phyloP scores from a whole-genome alignment of 2,888 invertebrate species.

The Nasonovia ribisnigri region DNA sequence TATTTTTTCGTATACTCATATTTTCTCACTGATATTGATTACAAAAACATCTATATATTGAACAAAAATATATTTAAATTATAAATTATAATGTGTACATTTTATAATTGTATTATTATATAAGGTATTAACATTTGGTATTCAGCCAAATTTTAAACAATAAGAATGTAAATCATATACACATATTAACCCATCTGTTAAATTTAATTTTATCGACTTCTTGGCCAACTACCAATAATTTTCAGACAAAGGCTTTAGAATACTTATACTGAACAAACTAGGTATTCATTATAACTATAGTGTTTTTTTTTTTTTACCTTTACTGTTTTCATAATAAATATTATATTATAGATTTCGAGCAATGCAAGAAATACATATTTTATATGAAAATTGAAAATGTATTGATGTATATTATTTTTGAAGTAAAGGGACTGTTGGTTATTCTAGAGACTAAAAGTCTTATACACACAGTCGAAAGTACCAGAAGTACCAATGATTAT shows the following conservation, averaged over 20 bases:
- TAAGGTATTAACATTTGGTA: constrained; percentile 36
- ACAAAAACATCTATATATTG: background rate
- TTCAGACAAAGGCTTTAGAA: constrained; percentile 16
- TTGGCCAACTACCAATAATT: constrained; percentile 48
- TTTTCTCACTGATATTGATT: background rate
- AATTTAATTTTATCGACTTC: constrained; percentile 51
- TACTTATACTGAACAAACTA: constrained; percentile 9
- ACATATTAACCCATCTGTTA: constrained; percentile 48
- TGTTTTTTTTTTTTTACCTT: background rate
- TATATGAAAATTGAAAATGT: background rate
- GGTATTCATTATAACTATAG: background rate
- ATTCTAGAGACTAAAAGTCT: background rate
- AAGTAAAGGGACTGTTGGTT: background rate
- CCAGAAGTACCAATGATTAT: background rate
- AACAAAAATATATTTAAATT: background rate
- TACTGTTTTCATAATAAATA: background rate
- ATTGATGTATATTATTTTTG: background rate
- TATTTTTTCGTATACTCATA: background rate
- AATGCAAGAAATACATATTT: background rate
- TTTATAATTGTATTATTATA: background rate
- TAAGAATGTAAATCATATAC: constrained; percentile 55
- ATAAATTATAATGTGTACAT: background rate
- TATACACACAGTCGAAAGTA: background rate
- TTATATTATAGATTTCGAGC: background rate
- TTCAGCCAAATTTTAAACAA: constrained; percentile 22